Evolutionary conservation across 2,888 invertebrate genomes (phyloP).

Genomic region (Deladenus siricidicola): DNA sequence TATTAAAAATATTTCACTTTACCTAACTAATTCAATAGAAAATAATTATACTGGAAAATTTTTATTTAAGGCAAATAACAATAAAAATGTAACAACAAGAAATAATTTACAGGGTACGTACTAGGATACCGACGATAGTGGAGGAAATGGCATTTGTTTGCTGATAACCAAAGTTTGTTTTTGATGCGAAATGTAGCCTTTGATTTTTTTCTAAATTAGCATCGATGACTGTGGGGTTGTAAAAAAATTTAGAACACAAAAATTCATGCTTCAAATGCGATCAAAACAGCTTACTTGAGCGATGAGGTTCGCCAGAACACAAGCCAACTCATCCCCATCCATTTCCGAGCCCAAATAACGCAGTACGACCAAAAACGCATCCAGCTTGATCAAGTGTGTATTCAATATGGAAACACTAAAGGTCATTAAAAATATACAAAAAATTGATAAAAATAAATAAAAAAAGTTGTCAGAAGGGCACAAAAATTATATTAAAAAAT

Average conservation of each 20-base stretch:
- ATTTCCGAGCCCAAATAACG: constrained; percentile 71
- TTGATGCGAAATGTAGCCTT: constrained; percentile 92
- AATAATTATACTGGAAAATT: too few species aligned
- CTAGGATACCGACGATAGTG: constrained; percentile 42
- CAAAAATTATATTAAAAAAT: neutral
- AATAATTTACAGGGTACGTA: too few species aligned
- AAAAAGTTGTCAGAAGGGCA: too few species aligned
- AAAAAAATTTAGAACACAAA: too few species aligned
- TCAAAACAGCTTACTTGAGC: constrained; percentile 62
- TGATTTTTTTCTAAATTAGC: constrained; percentile 79
- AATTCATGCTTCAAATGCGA: constrained; percentile 8
- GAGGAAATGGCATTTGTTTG: constrained; percentile 92
- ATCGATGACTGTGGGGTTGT: too few species aligned
- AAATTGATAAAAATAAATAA: too few species aligned
- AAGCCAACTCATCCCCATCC: constrained; percentile 86
- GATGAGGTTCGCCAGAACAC: constrained; percentile 90
- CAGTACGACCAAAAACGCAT: constrained; percentile 72
- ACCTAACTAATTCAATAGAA: too few species aligned
- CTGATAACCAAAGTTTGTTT: constrained; percentile 94
- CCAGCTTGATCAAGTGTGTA: constrained; percentile 77
- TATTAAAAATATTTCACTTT: too few species aligned
- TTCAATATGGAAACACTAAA: constrained; percentile 56
- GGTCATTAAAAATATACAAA: too few species aligned
- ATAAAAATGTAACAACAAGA: too few species aligned
- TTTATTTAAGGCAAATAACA: too few species aligned